Conservation (phyloP, 2,797 vertebrate genomes). For the Sarcophilus harrisii region DNA sequence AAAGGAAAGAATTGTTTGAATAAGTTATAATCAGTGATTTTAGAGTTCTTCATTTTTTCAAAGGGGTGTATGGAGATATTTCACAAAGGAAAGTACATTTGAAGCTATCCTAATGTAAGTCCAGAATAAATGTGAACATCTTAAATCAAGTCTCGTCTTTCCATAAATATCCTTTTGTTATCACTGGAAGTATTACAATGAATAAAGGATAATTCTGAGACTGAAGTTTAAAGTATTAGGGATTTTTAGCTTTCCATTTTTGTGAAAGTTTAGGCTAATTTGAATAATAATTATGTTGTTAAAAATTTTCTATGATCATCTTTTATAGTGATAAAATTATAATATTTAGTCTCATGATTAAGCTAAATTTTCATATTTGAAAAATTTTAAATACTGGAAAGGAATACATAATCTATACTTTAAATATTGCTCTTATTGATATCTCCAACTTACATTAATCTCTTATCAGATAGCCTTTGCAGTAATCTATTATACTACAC, state of each 20-base stretch:
- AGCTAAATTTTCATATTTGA: background rate
- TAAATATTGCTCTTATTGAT: background rate
- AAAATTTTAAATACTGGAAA: background rate
- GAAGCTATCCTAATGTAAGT: constrained; percentile 63
- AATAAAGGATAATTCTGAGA: constrained; percentile 61
- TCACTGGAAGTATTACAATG: constrained; percentile 59
- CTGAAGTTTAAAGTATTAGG: constrained; percentile 46
- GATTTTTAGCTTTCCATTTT: background rate
- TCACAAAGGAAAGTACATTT: constrained; percentile 39
- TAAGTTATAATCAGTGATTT: constrained; percentile 69
- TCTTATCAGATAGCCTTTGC: background rate
- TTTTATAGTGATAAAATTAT: background rate
- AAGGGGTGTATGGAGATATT: background rate
- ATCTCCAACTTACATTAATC: background rate
- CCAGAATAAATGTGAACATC: constrained; percentile 54
- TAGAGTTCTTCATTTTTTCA: constrained; percentile 28
- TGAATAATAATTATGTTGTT: background rate
- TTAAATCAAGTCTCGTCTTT: constrained; percentile 57
- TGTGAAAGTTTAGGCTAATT: background rate
- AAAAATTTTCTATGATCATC: background rate
- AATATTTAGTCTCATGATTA: background rate
- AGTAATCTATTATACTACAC: background rate
- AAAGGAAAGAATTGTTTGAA: constrained; percentile 54
- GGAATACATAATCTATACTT: background rate
- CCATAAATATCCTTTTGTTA: constrained; percentile 67